Base-by-base conservation (phyloP, 1,140 invertebrate species). In the Diachasmimorpha longicaudata region DNA sequence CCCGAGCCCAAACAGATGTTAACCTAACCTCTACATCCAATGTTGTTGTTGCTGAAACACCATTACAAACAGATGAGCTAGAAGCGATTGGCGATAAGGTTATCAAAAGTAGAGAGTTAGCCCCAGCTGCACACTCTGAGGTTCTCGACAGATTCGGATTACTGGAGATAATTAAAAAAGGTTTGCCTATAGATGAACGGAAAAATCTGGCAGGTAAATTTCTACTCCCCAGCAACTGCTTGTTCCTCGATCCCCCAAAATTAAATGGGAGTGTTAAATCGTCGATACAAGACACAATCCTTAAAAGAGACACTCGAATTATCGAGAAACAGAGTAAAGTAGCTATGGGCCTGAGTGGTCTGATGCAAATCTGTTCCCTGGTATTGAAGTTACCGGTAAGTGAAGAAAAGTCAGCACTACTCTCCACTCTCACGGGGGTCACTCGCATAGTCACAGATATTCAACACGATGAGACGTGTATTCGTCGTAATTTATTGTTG, bases 261-360 rank as follows among this genome's bases (percentile, higher is more conserved):
- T 39, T 79, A 0, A 79, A 77, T 75, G 48, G 42, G 42, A 76
- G 75, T 21, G 70, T 77, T 63, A 75, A 75, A 46, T 14, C 71
- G 9, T 55, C 70, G 10, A 6, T 79, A 37, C 44, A 77, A 5
- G 69, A 16, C 21, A 70, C 70, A 37, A 16, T 73, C 21, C 8
- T 75, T 10, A 75, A 72, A 70, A 75, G 78, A 58, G 78, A 79
- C 55, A 67, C 68, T 31, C 46, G 72, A n/a, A 75, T 79, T 36
- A 16, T 70, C 14, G 72, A 75, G 48, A 77, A 72, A 48, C 73
- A 77, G 72, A 23, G 21, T 14, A 75, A 70, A 58, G 11, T 48
- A 48, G 46, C 63, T n/a, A 75, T 78, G 68, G 73, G 67, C 16
- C 44, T 78, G n/a, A 48, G 46, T 48, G 46, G 46, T 4, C 25